These are phyloP conservation scores for Apeira syringaria DNA, from an alignment of 2,888 invertebrate genomes.

Conservation along the genomic window DNA sequence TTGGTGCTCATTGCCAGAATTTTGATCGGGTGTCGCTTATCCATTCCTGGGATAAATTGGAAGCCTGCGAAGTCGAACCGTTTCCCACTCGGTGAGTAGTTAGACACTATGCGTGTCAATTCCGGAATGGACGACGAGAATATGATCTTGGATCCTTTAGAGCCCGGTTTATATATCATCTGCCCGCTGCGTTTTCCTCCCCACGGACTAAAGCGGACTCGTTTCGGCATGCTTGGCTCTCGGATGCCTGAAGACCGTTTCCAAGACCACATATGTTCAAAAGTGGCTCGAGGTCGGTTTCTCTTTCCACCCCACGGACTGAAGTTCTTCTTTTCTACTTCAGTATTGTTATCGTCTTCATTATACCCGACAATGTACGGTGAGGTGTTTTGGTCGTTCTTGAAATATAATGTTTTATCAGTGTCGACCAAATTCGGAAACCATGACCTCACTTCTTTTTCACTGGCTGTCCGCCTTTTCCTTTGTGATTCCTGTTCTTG, in stretches of 20 bases:
- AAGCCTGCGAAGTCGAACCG: slow-evolving; percentile 54
- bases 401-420: slow-evolving; percentile 49
- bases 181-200: slow-evolving; percentile 74
- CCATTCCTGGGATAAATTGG: slow-evolving; percentile 55
- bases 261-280: slow-evolving; percentile 71
- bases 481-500: slow-evolving; percentile 24
- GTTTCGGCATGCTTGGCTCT: slow-evolving; percentile 76
- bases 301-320: slow-evolving; percentile 78
- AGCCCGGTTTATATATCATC: slow-evolving; percentile 63
- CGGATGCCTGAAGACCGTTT: slow-evolving; percentile 55
- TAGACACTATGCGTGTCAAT: slow-evolving; percentile 61
- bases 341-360: slow-evolving; percentile 46
- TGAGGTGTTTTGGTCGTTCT: slow-evolving; percentile 39
- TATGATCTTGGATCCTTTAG: slow-evolving; percentile 60
- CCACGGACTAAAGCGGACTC: slow-evolving; percentile 77
- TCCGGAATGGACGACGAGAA: slow-evolving; percentile 66
- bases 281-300: slow-evolving; percentile 5
- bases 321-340: slow-evolving; percentile 61
- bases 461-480: slow-evolving; percentile 41
- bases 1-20: slow-evolving; percentile 59
- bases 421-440: slow-evolving; percentile 50
- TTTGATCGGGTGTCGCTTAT: slow-evolving; percentile 65
- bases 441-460: slow-evolving; percentile 47
- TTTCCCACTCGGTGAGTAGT: slow-evolving; percentile 51
- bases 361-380: slow-evolving; percentile 38